Evolutionary conservation across 2,797 vertebrate genomes (phyloP), one percentile per base, ranked within the genome.

Genomic region (Diglossa cyanea): DNA sequence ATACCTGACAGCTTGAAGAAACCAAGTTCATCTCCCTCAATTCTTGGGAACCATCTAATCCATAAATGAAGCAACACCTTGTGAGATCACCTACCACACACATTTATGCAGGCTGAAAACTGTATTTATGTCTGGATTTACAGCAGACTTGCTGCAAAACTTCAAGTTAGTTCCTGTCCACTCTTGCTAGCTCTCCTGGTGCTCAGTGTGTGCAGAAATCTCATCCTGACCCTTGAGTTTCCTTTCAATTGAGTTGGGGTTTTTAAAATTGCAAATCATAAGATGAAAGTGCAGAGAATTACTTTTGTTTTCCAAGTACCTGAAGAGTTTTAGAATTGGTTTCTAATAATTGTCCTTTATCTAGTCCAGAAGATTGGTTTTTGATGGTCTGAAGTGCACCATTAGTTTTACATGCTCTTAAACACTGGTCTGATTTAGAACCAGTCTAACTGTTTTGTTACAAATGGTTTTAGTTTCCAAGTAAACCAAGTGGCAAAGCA

Each of bases 391-490:
- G 37, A 87, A 80, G 26, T 44, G 24, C 48, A 67, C 26, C 18
- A 18, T 72, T 48, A 42, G 9, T 66, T 89, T 92, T 76, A 82
- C 53, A 61, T 12, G 31, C 33, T 79, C 40, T 33, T 65, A 19
- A 20, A 63, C 8, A 33, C 50, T 44, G 33, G 9, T 63, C 50
- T 73, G 40, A 72, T 83, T 81, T 67, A 61, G 40, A 94, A 71
- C 8, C 50, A 68, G 25, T 33, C 40, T 25, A 63, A 30, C 67
- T 90, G 48, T 17, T 89, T 50, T 65, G 31, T 81, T 90, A 93
- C 55, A 95, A 96, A 76, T 73, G 77, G 71, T 55, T 95, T 92
- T 70, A 42, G 63, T 91, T 95, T 94, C 71, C 84, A 79, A 95
- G 68, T 74, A 79, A 80, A 94, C 75, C 44, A 80, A 93, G 33